Conservation (phyloP, 1,140 invertebrate species). For the Heliconius himera region DNA sequence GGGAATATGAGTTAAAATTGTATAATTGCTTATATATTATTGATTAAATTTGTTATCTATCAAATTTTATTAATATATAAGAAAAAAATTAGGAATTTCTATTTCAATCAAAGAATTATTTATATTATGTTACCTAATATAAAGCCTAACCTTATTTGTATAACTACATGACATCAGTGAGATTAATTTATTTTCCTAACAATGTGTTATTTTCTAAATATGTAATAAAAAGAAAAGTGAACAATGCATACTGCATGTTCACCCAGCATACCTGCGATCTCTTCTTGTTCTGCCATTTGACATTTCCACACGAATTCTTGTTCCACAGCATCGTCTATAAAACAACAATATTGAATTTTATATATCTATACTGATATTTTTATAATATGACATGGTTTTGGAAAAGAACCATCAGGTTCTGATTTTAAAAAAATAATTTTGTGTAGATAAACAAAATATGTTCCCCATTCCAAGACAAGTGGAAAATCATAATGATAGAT, state of each 20-base stretch:
- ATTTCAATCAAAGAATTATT: too few species aligned
- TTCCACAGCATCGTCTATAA: constrained; percentile 90
- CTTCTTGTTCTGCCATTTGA: constrained; percentile 91
- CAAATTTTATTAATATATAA: background rate
- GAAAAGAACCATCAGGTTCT: too few species aligned
- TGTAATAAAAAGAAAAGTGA: constrained; percentile 13
- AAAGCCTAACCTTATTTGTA: background rate
- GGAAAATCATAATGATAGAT: constrained; percentile 43
- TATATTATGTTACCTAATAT: background rate
- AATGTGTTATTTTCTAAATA: constrained; percentile 1
- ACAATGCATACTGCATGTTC: constrained; percentile 39
- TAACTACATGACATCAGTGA: background rate
- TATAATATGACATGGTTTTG: too few species aligned
- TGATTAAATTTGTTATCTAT: background rate
- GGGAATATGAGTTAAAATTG: background rate
- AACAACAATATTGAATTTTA: constrained; percentile 4
- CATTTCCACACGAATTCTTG: constrained; percentile 93
- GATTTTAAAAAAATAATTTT: background rate
- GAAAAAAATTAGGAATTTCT: too few species aligned
- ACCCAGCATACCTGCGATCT: constrained; percentile 83
- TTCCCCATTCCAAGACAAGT: constrained; percentile 76
- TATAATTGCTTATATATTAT: background rate
- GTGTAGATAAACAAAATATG: constrained; percentile 40
- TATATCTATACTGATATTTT: too few species aligned
- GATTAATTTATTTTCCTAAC: background rate